Evolutionary conservation across 2,797 vertebrate species (phyloP), one percentile per base, ranked within the genome.

Genomic region (Clarias laeviceps): DNA sequence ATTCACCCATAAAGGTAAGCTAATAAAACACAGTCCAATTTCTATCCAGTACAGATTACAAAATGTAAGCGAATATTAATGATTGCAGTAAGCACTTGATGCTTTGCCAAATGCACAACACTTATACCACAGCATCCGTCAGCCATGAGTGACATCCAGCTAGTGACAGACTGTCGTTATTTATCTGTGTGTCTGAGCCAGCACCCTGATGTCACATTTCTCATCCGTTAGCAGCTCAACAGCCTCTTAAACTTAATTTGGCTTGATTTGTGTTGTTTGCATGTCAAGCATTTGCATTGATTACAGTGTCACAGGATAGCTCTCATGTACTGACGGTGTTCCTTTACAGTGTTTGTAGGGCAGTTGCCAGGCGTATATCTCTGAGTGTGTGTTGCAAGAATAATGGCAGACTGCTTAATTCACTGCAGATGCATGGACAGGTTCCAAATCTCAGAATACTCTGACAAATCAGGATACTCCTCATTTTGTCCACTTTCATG

Each of bases 161-260:
- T 2, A 22, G 54, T 2, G 34, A 72, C 78, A 82, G 80, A 79
- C 27, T 70, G 34, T 73, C 80, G 68, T 89, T 88, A 89, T 86
- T 90, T 89, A 83, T 82, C 78, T 76, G 22, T 2, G 62, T 77
- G 85, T 87, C 82, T 64, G 37, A 84, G 70, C 82, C 87, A 68
- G 62, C 68, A 86, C 87, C 77, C 85, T 72, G 85, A 84, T 82
- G 88, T 78, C 86, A 85, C 85, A 89, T 89, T 88, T 85, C 86
- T 86, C 68, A 82, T 84, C 87, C 84, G 86, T 91, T 91, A 91
- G 87, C 87, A 85, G 81, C 78, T 89, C 84, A 89, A 89, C 88
- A 83, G 88, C 84, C 89, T 88, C 56, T 89, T 86, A 84, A 91
- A 91, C 85, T 89, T 90, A 87, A 90, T 90, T 89, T 89, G 83